Percentiles rank a stretch among this genome's conserved stretches.
These are phyloP conservation scores for Nephrotoma guestfalica DNA, from an alignment of 2,888 invertebrate genomes.

Conservation along the genomic window DNA sequence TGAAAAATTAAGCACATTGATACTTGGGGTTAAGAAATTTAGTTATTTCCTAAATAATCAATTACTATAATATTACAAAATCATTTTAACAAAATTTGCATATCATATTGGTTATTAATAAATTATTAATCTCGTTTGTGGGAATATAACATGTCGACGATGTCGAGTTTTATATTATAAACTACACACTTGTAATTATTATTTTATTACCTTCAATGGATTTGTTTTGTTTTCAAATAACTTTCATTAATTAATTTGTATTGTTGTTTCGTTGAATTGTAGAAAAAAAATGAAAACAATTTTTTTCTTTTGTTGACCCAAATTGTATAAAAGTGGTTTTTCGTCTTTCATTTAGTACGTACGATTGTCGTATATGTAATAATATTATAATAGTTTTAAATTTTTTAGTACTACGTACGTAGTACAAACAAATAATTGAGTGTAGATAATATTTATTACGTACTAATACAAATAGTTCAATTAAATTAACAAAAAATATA, in stretches of 20 bases:
- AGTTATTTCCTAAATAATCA: no score
- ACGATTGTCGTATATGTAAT: no score
- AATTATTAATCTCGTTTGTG: background rate
- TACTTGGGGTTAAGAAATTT: no score
- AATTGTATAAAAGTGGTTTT: background rate
- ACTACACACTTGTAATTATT: background rate
- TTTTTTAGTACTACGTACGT: background rate
- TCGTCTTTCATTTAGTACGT: background rate
- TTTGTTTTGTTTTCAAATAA: background rate
- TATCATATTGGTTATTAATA: background rate
- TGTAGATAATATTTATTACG: background rate
- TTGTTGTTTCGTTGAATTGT: background rate
- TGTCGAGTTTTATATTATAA: background rate
- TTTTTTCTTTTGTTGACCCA: background rate
- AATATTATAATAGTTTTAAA: no score
- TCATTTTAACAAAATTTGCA: no score
- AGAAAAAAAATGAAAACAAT: background rate
- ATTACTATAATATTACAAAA: background rate
- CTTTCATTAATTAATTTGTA: background rate
- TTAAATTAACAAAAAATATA: no score
- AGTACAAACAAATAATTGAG: background rate
- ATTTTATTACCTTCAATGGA: background rate
- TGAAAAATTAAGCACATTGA: no score
- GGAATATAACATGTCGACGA: background rate
- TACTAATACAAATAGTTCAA: background rate